These are phyloP conservation scores for Trogon surrucura DNA, from an alignment of 2,113 vertebrate species.

Conservation along the genomic window DNA sequence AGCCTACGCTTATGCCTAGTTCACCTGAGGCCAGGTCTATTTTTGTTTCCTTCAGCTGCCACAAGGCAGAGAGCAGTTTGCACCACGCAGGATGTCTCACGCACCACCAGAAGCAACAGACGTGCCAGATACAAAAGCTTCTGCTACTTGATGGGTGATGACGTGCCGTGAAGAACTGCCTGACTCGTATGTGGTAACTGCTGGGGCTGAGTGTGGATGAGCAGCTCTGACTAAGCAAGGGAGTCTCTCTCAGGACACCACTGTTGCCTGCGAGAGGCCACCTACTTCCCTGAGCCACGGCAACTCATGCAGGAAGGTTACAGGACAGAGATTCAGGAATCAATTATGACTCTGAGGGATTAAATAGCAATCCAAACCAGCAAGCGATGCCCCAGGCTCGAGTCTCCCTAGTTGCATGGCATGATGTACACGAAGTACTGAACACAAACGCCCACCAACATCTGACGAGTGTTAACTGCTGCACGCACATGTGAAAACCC, in stretches of 20 bases:
- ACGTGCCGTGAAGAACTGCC: neutral
- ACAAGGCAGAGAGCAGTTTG: neutral
- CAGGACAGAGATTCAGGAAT: neutral
- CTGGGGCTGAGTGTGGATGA: neutral
- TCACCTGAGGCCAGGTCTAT: conserved; percentile 19
- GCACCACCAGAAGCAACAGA: neutral
- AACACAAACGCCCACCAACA: neutral
- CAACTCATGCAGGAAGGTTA: accelerated
- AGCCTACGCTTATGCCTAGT: neutral
- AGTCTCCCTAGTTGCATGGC: neutral
- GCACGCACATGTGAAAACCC: neutral
- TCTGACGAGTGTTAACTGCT: neutral
- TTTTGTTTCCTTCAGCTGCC: neutral
- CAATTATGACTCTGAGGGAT: neutral
- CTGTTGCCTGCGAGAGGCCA: neutral
- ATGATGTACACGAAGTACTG: neutral
- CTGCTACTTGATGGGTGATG: neutral
- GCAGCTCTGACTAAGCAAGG: conserved; percentile 11
- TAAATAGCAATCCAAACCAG: neutral
- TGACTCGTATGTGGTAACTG: neutral
- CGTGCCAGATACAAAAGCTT: neutral
- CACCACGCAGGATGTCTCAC: neutral
- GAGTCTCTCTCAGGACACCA: neutral
- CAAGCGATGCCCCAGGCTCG: neutral
- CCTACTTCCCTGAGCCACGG: neutral